phyloP scores from a whole-genome alignment of 2,888 invertebrate genomes.

The Eupeodes luniger region DNA sequence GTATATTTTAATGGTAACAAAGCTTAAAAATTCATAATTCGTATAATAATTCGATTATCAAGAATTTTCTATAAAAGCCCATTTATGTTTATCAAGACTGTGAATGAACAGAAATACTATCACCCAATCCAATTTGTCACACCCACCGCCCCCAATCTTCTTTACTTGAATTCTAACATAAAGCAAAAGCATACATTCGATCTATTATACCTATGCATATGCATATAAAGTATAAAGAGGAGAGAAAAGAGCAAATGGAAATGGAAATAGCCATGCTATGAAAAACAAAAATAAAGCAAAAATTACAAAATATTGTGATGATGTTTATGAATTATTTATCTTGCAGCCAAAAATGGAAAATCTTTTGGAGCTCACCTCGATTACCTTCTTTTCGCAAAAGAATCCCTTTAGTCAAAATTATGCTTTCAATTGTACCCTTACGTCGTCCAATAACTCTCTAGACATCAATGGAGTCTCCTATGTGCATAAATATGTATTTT shows the following conservation, averaged over 20 bases:
- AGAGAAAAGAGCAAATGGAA: slow-evolving; percentile 19
- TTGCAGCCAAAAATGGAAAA: slow-evolving; percentile 15
- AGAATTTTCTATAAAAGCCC: not conserved
- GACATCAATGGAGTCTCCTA: slow-evolving; percentile 65
- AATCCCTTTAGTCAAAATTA: slow-evolving; percentile 43
- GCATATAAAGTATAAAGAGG: slow-evolving; percentile 21
- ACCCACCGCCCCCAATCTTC: slow-evolving; percentile 60
- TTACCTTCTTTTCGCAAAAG: slow-evolving; percentile 30
- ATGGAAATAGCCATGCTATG: slow-evolving; percentile 24
- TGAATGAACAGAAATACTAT: slow-evolving; percentile 70
- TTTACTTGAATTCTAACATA: slow-evolving; percentile 20
- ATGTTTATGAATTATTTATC: slow-evolving; percentile 32
- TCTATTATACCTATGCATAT: not conserved
- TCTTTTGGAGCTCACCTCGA: slow-evolving; percentile 27
- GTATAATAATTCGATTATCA: not conserved
- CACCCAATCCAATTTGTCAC: slow-evolving; percentile 37
- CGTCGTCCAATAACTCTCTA: slow-evolving; percentile 49
- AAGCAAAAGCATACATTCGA: slow-evolving; percentile 28
- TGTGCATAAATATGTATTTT: slow-evolving; percentile 62
- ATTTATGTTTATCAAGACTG: slow-evolving; percentile 41
- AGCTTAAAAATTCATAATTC: too few species aligned
- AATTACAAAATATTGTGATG: not conserved
- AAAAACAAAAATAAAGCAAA: slow-evolving; percentile 6
- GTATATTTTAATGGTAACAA: too few species aligned
- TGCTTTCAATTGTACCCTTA: slow-evolving; percentile 26